Percentiles rank a stretch among this genome's conserved stretches.
phyloP scores from a whole-genome alignment of 2,888 invertebrate genomes.

The Crematogaster levior region DNA sequence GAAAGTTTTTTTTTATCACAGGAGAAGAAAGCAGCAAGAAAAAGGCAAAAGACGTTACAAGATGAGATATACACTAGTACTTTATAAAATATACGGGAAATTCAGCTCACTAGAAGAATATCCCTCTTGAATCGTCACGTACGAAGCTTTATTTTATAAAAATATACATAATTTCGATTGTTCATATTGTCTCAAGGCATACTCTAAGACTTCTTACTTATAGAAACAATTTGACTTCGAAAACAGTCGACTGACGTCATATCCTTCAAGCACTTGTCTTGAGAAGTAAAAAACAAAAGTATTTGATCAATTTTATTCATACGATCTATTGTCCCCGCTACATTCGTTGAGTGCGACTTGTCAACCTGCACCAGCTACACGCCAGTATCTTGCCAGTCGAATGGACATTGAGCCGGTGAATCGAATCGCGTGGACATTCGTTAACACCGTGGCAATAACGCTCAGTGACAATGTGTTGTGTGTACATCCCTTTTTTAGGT shows the following conservation, averaged over 20 bases:
- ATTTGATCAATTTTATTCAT: slow-evolving; percentile 33
- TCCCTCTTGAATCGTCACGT: background rate
- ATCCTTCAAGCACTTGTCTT: background rate
- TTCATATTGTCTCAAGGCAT: background rate
- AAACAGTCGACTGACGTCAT: background rate
- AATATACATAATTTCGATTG: background rate
- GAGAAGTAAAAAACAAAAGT: background rate
- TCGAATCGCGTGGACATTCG: slow-evolving; percentile 55
- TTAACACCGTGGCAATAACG: slow-evolving; percentile 51
- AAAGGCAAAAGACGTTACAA: slow-evolving; percentile 39
- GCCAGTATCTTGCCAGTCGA: slow-evolving; percentile 48
- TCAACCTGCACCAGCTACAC: slow-evolving; percentile 25
- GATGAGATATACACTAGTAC: slow-evolving; percentile 16
- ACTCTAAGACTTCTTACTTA: background rate
- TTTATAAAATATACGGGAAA: slow-evolving; percentile 20
- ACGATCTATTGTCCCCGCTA: slow-evolving; percentile 11
- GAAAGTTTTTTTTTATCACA: slow-evolving; percentile 24
- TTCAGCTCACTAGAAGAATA: slow-evolving; percentile 14
- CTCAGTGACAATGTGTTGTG: slow-evolving; percentile 23
- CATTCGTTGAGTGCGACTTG: slow-evolving; percentile 30
- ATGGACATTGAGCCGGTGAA: slow-evolving; percentile 42
- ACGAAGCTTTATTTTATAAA: slow-evolving; percentile 16
- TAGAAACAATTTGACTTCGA: background rate
- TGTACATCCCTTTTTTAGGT: slow-evolving; percentile 44
- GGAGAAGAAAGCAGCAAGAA: slow-evolving; percentile 7